Evolutionary conservation across 2,888 invertebrate genomes (phyloP).

Genomic region (Pseudococcus jackbeardsleyi): DNA sequence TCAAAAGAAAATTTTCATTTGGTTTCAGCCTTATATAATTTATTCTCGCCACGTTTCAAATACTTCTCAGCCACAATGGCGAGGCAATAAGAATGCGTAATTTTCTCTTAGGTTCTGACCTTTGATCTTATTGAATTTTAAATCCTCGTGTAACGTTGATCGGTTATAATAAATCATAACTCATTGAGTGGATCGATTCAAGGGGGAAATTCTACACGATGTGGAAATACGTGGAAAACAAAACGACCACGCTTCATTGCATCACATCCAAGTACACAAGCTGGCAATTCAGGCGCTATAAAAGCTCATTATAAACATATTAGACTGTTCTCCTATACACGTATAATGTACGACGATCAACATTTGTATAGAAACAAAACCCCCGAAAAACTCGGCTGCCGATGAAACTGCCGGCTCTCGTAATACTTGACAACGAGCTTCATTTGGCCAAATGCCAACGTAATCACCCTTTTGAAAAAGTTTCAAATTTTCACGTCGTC

Average conservation of each 20-base stretch:
- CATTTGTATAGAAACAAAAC: slow-evolving; percentile 33
- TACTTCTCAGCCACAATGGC: background rate
- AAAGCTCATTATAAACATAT: slow-evolving; percentile 47
- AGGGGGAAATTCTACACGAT: background rate
- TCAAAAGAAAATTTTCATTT: slow-evolving; percentile 1
- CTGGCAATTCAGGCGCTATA: background rate
- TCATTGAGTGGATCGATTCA: background rate
- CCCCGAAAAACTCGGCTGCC: background rate
- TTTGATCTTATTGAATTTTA: background rate
- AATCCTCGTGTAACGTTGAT: background rate
- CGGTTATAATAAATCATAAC: background rate
- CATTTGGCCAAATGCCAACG: slow-evolving; percentile 47
- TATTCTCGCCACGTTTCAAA: background rate
- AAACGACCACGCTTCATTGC: slow-evolving; percentile 14
- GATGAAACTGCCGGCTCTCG: background rate
- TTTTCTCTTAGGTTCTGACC: background rate
- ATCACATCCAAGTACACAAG: background rate
- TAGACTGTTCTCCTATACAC: background rate
- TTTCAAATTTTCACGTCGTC: slow-evolving; percentile 47
- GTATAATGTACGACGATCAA: background rate
- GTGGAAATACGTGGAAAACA: background rate
- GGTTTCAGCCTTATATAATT: background rate
- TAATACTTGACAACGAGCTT: slow-evolving; percentile 31
- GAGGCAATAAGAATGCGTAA: background rate
- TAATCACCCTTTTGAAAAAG: slow-evolving; percentile 49